Percentiles rank a stretch among this genome's conserved stretches.
Evolutionary conservation across 2,888 invertebrate genomes (phyloP).

Genomic region (Hypselothyrea guttata): DNA sequence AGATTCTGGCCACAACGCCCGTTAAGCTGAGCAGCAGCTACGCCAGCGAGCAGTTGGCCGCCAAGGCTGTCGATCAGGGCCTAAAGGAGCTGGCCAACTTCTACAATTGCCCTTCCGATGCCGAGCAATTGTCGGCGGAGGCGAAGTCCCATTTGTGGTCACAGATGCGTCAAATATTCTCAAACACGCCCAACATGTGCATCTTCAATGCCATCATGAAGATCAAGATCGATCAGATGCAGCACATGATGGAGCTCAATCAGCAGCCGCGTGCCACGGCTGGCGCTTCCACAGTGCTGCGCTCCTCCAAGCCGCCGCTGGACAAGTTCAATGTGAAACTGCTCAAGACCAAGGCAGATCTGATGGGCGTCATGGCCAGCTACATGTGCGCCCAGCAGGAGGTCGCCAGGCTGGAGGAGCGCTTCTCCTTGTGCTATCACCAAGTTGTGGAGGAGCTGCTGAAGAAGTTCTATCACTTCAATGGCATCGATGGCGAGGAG

Average conservation of each 20-base stretch:
- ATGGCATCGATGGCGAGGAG: constrained; percentile 59
- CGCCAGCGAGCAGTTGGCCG: constrained; percentile 71
- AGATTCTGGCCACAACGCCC: constrained; percentile 75
- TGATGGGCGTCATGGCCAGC: constrained; percentile 75
- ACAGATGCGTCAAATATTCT: constrained; percentile 74
- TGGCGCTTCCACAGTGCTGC: background rate
- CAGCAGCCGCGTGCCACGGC: constrained; percentile 29
- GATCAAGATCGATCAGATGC: constrained; percentile 78
- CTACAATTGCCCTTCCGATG: constrained; percentile 65
- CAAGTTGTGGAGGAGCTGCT: constrained; percentile 75
- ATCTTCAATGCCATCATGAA: constrained; percentile 78
- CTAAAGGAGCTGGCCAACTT: constrained; percentile 75
- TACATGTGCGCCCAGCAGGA: constrained; percentile 68
- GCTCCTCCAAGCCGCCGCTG: constrained; percentile 52
- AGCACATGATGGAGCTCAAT: constrained; percentile 74
- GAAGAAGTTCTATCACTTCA: constrained; percentile 73
- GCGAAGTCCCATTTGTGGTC: constrained; percentile 76
- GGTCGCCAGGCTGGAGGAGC: constrained; percentile 59
- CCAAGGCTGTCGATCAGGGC: constrained; percentile 67
- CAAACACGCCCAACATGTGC: constrained; percentile 75
- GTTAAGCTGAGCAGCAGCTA: constrained; percentile 72
- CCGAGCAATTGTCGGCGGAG: constrained; percentile 48
- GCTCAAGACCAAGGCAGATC: constrained; percentile 72
- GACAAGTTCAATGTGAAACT: constrained; percentile 73
- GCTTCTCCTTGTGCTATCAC: constrained; percentile 67